phyloP scores from a whole-genome alignment of 2,113 vertebrate species.

The Zootoca vivipara region DNA sequence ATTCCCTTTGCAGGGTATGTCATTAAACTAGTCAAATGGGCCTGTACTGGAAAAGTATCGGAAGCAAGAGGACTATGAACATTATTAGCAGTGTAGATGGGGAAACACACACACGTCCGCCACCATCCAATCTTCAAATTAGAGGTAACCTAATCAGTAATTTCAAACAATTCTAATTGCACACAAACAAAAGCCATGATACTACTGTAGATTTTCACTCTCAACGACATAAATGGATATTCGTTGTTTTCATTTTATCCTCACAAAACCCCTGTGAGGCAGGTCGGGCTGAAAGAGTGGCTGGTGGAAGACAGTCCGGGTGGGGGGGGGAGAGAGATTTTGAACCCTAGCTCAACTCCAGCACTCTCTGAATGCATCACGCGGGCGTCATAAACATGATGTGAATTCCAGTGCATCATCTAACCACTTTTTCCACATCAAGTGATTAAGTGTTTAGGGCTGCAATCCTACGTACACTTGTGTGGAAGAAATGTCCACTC shows the following conservation, averaged over 20 bases:
- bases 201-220: background rate
- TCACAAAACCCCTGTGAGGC: background rate
- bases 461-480: background rate
- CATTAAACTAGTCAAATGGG: background rate
- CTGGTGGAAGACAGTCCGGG: background rate
- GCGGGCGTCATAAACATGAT: background rate
- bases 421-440: background rate
- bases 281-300: background rate
- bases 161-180: background rate
- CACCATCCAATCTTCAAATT: background rate
- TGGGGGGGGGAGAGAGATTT: too few species aligned
- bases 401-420: background rate
- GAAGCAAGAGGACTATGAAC: slow-evolving; percentile 4
- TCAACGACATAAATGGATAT: background rate
- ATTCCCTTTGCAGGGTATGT: background rate
- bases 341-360: background rate
- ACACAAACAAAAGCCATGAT: background rate
- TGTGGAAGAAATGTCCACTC: background rate
- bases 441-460: background rate
- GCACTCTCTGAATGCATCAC: background rate
- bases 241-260: background rate
- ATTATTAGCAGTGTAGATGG: background rate
- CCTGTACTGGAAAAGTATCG: slow-evolving; percentile 26
- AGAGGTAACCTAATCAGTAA: background rate
- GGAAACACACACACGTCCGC: background rate